phyloP scores from a whole-genome alignment of 2,113 vertebrate genomes.

The Calypte anna region DNA sequence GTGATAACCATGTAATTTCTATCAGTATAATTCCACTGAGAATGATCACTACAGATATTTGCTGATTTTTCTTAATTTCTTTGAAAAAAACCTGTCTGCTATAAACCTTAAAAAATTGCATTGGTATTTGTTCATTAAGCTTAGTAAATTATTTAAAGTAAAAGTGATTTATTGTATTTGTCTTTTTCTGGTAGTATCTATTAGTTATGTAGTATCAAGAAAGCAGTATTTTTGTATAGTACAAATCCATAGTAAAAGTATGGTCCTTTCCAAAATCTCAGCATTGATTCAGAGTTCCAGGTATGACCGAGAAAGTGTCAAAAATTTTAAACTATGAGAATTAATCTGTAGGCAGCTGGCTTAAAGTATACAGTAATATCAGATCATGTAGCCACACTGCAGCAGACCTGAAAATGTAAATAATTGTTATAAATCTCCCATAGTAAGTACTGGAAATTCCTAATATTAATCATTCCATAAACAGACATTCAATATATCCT shows the following conservation, averaged over 20 bases:
- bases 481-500: background rate
- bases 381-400: background rate
- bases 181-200: background rate
- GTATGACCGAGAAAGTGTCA: background rate
- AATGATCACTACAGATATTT: background rate
- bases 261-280: background rate
- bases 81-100: rapidly evolving
- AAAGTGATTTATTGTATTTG: background rate
- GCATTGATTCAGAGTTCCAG: background rate
- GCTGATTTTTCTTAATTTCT: background rate
- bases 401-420: background rate
- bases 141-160: background rate
- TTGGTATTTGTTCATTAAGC: background rate
- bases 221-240: background rate
- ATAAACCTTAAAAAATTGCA: background rate
- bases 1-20: background rate
- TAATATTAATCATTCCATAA: background rate
- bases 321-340: background rate
- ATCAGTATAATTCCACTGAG: background rate
- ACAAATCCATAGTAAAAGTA: background rate
- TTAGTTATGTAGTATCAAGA: background rate
- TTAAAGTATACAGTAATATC: background rate
- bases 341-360: background rate
- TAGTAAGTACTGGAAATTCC: background rate
- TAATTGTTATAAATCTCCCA: background rate